phyloP scores from a whole-genome alignment of 2,797 vertebrate species.

The Rousettus madagascariensis region DNA sequence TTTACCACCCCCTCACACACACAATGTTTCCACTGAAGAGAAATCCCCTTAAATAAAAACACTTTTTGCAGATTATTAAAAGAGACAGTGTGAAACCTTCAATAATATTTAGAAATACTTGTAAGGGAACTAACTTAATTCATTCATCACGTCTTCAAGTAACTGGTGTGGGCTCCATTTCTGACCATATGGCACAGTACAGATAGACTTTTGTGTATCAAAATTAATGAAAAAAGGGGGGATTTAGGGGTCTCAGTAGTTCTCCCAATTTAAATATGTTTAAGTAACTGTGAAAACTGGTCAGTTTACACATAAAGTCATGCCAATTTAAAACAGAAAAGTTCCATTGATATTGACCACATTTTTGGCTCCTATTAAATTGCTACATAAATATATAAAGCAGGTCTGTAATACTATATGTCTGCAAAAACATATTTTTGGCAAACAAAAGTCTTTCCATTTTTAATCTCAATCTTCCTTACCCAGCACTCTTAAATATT shows the following conservation, averaged over 20 bases:
- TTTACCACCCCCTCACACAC: slow-evolving; percentile 10
- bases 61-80: slow-evolving; percentile 69
- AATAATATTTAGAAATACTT: slow-evolving; percentile 66
- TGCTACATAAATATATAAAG: slow-evolving; percentile 73
- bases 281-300: slow-evolving; percentile 77
- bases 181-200: slow-evolving; percentile 34
- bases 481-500: slow-evolving; percentile 70
- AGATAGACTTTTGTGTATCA: slow-evolving; percentile 61
- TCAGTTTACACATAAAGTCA: slow-evolving; percentile 72
- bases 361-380: slow-evolving; percentile 77
- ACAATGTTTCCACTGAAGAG: slow-evolving; percentile 43
- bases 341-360: slow-evolving; percentile 66
- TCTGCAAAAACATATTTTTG: slow-evolving; percentile 78
- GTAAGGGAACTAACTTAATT: slow-evolving; percentile 46
- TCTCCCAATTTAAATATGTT: slow-evolving; percentile 70
- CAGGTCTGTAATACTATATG: slow-evolving; percentile 55
- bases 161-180: slow-evolving; percentile 47
- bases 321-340: slow-evolving; percentile 77
- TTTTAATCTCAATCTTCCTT: slow-evolving; percentile 77
- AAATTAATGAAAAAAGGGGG: slow-evolving; percentile 58
- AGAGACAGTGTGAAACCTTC: slow-evolving; percentile 66
- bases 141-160: slow-evolving; percentile 60
- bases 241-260: slow-evolving; percentile 63
- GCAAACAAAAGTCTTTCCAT: slow-evolving; percentile 81
- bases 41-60: slow-evolving; percentile 45